These are phyloP conservation scores for Cettia cetti DNA, from an alignment of 2,113 vertebrate genomes.

Conservation along the genomic window DNA sequence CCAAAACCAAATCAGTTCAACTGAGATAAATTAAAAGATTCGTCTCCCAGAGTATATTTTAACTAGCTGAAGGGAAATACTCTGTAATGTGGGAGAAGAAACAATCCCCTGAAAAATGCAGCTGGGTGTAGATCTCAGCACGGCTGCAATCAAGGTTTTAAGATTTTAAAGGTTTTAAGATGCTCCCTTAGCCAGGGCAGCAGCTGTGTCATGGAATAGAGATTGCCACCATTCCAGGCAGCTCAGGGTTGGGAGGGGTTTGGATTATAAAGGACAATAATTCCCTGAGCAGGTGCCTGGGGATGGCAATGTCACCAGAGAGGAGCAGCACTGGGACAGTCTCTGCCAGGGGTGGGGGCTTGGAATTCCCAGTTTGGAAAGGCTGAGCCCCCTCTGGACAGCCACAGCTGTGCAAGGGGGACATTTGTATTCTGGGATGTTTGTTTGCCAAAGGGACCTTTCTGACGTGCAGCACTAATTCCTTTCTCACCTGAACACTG, in stretches of 20 bases:
- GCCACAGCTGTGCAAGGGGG: accelerated
- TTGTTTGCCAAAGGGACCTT: accelerated
- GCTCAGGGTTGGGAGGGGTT: neutral
- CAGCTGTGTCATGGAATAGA: neutral
- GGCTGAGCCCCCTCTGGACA: neutral
- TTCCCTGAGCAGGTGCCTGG: neutral
- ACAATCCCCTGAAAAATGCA: neutral
- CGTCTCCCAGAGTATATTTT: neutral
- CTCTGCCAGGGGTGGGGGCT: neutral
- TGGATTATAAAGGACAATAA: accelerated
- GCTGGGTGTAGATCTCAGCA: neutral
- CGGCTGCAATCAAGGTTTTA: neutral
- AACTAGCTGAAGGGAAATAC: neutral
- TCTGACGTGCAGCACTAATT: accelerated
- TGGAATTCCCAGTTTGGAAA: neutral
- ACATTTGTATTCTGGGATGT: no score
- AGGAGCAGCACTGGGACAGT: neutral
- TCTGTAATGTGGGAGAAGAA: neutral
- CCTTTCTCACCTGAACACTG: neutral
- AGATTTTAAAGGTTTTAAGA: neutral
- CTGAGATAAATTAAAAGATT: neutral
- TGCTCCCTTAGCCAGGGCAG: neutral
- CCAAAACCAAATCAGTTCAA: neutral
- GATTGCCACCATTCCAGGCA: neutral
- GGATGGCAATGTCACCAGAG: neutral